phyloP scores from a whole-genome alignment of 2,113 vertebrate genomes.

The Phaetusa simplex region DNA sequence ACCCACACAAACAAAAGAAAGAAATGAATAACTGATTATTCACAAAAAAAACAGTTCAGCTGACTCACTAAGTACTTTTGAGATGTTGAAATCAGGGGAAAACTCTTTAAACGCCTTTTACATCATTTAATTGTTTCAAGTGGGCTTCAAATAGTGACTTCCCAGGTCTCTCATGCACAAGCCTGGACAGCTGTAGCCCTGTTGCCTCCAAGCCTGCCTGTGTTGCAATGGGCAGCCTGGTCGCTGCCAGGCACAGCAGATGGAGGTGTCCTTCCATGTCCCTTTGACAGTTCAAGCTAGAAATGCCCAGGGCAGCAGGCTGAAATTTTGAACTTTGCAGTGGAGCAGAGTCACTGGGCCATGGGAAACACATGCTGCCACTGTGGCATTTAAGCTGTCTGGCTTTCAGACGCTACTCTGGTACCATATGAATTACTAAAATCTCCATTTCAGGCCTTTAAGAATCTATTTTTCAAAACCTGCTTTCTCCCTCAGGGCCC shows the following conservation, averaged over 20 bases:
- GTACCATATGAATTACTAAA: background rate
- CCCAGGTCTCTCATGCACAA: background rate
- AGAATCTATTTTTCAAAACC: background rate
- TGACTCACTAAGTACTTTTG: background rate
- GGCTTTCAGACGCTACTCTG: background rate
- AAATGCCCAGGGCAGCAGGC: background rate
- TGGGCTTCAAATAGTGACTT: background rate
- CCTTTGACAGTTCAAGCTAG: background rate
- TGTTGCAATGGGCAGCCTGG: background rate
- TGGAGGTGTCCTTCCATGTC: background rate
- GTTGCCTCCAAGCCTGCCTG: background rate
- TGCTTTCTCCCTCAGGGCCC: background rate
- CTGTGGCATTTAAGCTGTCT: background rate
- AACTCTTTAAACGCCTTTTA: background rate
- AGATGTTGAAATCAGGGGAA: background rate
- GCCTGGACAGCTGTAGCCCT: background rate
- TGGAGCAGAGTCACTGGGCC: background rate
- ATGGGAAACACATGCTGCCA: background rate
- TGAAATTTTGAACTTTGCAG: background rate
- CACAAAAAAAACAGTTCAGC: background rate
- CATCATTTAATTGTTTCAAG: background rate
- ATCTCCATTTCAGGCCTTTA: background rate
- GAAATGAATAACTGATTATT: background rate
- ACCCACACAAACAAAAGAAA: background rate
- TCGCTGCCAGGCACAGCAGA: background rate